Conservation (phyloP, 2,113 vertebrate genomes). For the Hippopotamus amphibius region DNA sequence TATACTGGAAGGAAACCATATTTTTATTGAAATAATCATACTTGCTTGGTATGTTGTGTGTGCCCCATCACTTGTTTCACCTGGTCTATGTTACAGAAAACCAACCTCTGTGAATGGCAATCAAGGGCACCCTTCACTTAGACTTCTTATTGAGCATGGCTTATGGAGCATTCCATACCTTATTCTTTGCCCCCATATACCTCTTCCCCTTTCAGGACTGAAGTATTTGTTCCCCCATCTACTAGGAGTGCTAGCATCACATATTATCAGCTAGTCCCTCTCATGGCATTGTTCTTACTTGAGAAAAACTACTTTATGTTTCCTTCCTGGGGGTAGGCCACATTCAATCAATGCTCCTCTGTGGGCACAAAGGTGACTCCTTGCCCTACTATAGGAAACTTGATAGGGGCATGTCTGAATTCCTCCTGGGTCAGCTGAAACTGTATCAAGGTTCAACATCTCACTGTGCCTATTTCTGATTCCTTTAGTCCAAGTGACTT, state of each 20-base stretch:
- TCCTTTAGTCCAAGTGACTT: not conserved
- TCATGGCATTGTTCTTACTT: not conserved
- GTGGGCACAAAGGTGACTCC: rapidly evolving
- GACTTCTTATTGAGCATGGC: not conserved
- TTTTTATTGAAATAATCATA: not conserved
- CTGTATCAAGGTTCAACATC: not conserved
- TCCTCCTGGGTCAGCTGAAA: not conserved
- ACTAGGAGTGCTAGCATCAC: no score
- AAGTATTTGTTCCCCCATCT: no score
- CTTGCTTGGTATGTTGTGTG: not conserved
- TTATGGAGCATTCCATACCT: no score
- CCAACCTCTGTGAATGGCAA: not conserved
- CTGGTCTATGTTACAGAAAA: not conserved
- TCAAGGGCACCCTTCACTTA: not conserved
- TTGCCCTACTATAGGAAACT: not conserved
- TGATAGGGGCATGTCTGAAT: not conserved
- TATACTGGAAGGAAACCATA: not conserved
- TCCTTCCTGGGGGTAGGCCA: not conserved
- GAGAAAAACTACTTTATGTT: not conserved
- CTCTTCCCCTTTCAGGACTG: not conserved
- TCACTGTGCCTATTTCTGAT: not conserved
- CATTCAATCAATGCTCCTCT: not conserved
- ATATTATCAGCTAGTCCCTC: not conserved
- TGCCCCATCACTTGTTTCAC: no score
- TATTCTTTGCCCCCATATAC: not conserved